Evolutionary conservation across 37 sponge, comb jelly and placozoan species (phyloP).

Genomic region (Theonella swinhoei): DNA sequence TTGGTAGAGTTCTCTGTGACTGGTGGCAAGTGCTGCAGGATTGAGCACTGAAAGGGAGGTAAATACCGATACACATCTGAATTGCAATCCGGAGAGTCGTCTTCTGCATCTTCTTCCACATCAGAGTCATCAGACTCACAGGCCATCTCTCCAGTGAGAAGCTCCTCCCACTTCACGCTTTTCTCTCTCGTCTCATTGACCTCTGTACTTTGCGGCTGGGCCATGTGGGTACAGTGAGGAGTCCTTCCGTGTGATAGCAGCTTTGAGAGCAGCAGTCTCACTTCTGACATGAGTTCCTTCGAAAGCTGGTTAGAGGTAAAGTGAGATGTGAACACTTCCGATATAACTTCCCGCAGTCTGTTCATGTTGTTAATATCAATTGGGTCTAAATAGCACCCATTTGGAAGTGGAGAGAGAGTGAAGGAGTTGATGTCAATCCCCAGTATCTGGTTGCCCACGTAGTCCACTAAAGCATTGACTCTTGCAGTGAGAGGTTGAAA

Average conservation of each 20-base stretch:
- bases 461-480: constrained; percentile 12
- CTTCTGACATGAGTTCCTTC: not conserved
- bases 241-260: not conserved
- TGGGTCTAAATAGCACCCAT: not conserved
- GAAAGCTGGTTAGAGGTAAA: not conserved
- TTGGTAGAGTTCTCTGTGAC: no score
- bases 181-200: not conserved
- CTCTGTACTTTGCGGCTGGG: not conserved
- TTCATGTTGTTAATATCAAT: constrained; percentile 56
- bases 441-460: not conserved
- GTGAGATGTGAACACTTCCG: constrained; percentile 8
- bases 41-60: not conserved
- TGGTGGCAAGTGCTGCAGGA: constrained; percentile 6
- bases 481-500: constrained; percentile 41
- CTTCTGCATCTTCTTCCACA: not conserved
- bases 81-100: no score
- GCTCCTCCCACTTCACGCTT: no score
- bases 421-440: constrained; percentile 23
- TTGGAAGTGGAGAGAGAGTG: not conserved
- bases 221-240: not conserved
- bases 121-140: no score
- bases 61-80: no score
- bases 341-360: constrained; percentile 47
- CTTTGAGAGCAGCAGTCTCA: constrained; percentile 6
- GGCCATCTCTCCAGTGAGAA: no score